Evolutionary conservation across 2,113 vertebrate species (phyloP).

Genomic region (Mormoops blainvillei): DNA sequence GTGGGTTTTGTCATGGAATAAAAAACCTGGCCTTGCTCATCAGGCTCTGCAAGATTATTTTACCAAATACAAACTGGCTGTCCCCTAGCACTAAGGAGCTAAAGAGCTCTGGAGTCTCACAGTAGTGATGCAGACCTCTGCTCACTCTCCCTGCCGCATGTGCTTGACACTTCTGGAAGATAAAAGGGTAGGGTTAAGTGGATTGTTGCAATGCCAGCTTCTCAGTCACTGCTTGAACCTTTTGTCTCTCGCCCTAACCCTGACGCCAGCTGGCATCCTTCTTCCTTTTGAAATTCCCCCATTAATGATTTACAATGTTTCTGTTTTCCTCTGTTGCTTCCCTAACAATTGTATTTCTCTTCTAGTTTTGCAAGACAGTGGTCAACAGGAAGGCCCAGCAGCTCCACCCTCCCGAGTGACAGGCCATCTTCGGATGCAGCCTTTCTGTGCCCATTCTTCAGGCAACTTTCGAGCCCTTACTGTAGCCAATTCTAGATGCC

Average conservation of each 20-base stretch:
- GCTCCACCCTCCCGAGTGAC: conserved; percentile 80
- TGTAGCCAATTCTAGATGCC: conserved; percentile 86
- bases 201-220: neutral
- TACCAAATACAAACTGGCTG: neutral
- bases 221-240: neutral
- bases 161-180: neutral
- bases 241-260: neutral
- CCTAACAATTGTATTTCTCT: conserved; percentile 70
- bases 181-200: neutral
- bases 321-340: conserved; percentile 65
- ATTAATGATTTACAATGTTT: conserved; percentile 27
- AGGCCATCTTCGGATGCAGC: conserved; percentile 83
- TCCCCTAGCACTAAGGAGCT: neutral
- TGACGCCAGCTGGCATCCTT: neutral
- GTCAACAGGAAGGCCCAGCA: conserved; percentile 83
- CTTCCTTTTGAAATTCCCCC: conserved; percentile 12
- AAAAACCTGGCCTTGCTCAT: neutral
- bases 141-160: neutral
- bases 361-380: conserved; percentile 82
- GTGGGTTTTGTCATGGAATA: neutral
- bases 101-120: neutral
- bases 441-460: conserved; percentile 81
- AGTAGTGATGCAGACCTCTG: neutral
- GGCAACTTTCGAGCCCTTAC: conserved; percentile 80
- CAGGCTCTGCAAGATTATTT: neutral